phyloP scores from a whole-genome alignment of 2,113 vertebrate genomes.

The Herpetotheres cachinnans region DNA sequence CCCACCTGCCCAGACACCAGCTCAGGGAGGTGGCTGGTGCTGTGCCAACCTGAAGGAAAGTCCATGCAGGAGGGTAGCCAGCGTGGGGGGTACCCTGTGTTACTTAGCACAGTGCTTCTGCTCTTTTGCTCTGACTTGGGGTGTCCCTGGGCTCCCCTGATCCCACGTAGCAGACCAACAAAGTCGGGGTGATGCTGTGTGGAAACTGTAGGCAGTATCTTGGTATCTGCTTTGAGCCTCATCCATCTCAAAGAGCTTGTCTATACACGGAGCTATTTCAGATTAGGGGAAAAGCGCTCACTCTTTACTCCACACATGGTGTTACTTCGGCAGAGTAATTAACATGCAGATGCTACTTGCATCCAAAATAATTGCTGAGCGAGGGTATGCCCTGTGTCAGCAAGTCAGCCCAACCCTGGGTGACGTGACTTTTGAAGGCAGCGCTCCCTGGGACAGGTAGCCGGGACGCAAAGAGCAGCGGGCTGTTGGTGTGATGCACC shows the following conservation, averaged over 20 bases:
- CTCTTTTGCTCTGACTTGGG: neutral
- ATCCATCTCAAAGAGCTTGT: neutral
- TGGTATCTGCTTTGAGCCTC: neutral
- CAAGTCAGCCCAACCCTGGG: neutral
- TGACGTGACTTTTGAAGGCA: neutral
- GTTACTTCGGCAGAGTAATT: neutral
- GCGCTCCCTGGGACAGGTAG: rapidly evolving
- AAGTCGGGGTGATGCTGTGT: neutral
- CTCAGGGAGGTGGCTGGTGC: neutral
- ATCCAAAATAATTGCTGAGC: neutral
- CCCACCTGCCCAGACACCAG: neutral
- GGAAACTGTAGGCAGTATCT: neutral
- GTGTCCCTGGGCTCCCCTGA: neutral
- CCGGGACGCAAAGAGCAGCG: neutral
- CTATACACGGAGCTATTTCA: neutral
- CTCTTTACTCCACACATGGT: neutral
- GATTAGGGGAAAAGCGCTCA: neutral
- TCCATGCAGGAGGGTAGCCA: neutral
- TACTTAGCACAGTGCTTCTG: neutral
- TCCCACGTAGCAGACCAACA: neutral
- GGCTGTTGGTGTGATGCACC: neutral
- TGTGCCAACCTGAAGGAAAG: neutral
- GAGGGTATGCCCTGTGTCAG: neutral
- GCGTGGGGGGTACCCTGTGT: rapidly evolving
- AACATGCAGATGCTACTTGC: neutral